phyloP scores from a whole-genome alignment of 2,797 vertebrate genomes.

The Columba guinea region DNA sequence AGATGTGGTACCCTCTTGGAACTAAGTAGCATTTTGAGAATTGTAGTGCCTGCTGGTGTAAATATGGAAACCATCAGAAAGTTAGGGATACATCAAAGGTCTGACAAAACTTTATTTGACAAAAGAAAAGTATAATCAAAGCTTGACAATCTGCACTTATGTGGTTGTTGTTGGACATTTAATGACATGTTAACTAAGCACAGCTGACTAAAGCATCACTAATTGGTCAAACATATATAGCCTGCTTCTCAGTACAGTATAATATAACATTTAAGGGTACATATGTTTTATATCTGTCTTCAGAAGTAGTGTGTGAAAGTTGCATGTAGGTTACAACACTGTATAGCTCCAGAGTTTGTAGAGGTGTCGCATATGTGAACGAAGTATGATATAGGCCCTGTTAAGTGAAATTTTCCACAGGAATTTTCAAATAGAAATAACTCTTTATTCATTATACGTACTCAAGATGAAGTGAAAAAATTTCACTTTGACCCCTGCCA shows the following conservation, averaged over 20 bases:
- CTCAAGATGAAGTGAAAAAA: background rate
- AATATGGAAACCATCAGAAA: conserved; percentile 72
- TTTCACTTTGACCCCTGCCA: background rate
- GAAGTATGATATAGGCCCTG: background rate
- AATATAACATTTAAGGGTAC: conserved; percentile 48
- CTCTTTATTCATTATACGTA: background rate
- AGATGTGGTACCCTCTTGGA: conserved; percentile 31
- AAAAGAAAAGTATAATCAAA: conserved; percentile 76
- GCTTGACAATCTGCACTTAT: conserved; percentile 72
- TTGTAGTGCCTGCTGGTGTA: conserved; percentile 42
- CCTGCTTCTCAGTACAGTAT: conserved; percentile 55
- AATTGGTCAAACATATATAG: conserved; percentile 72
- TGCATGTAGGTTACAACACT: background rate
- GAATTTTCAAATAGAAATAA: background rate
- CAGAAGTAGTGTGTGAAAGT: background rate
- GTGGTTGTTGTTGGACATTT: conserved; percentile 74
- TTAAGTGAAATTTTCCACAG: background rate
- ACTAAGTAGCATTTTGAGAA: conserved; percentile 31
- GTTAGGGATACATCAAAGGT: conserved; percentile 70
- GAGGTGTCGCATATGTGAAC: background rate
- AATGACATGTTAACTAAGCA: conserved; percentile 75
- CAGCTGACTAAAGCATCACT: conserved; percentile 59
- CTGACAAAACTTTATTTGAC: conserved; percentile 73
- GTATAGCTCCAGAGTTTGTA: background rate
- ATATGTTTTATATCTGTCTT: conserved; percentile 29